These are phyloP conservation scores for Eupelmus urozonus DNA, from an alignment of 2,888 invertebrate species.

Conservation along the genomic window DNA sequence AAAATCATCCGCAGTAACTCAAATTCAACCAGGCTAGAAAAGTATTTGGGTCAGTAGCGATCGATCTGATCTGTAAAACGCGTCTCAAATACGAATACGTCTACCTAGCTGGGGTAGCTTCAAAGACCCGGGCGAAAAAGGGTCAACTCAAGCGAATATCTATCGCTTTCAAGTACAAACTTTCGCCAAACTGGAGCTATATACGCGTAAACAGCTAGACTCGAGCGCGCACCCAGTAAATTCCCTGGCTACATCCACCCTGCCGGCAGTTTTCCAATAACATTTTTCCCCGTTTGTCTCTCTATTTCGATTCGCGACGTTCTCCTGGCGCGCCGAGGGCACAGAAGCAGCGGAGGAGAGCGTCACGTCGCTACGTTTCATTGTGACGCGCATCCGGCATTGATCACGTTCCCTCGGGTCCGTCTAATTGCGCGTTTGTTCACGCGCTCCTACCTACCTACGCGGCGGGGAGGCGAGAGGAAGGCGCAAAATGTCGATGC, in stretches of 20 bases:
- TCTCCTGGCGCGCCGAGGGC: not conserved
- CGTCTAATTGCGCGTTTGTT: constrained; percentile 66
- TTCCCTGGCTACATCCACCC: no score
- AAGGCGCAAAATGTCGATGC: constrained; percentile 63
- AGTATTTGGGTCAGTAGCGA: no score
- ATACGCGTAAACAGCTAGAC: constrained; percentile 6
- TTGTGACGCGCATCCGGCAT: constrained; percentile 62
- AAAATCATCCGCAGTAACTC: no score
- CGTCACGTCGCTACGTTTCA: constrained; percentile 47
- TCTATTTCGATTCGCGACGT: constrained; percentile 14
- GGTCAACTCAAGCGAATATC: not conserved
- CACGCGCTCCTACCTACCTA: constrained; percentile 6
- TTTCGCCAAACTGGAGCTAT: no score
- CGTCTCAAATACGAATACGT: no score
- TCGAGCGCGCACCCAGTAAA: no score
- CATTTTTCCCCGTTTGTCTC: constrained; percentile 33
- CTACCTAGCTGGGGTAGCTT: no score
- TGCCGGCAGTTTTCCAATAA: constrained; percentile 46
- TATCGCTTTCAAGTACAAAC: not conserved
- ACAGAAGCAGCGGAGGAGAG: not conserved
- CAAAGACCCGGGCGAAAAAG: not conserved
- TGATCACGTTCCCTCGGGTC: constrained; percentile 61
- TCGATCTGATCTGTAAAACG: no score
- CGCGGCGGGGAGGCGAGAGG: constrained; percentile 38
- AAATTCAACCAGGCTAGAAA: not conserved